A percentile compares a stretch with the other conserved stretches of the same genome.
These are phyloP conservation scores for Eurystomus glaucurus DNA, from an alignment of 2,797 vertebrate species.

Conservation along the genomic window DNA sequence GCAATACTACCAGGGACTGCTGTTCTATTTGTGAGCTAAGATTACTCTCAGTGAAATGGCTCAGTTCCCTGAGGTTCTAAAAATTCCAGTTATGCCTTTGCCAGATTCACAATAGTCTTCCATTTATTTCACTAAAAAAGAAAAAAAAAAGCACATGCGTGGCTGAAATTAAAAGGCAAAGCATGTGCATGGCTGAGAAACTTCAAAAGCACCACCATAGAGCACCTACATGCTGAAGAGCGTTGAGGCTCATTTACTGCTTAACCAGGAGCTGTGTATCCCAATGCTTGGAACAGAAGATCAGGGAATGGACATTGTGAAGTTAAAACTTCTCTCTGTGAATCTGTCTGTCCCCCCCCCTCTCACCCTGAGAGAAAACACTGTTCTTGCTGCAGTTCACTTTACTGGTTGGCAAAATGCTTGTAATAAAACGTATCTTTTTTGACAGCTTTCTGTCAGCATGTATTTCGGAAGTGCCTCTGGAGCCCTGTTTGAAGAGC, in stretches of 20 bases:
- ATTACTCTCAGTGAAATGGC: constrained; percentile 42
- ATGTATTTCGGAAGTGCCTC: background rate
- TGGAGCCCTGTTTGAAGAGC: background rate
- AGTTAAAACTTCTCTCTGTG: background rate
- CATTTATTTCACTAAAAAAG: constrained; percentile 4
- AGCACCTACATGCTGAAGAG: background rate
- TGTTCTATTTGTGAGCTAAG: constrained; percentile 56
- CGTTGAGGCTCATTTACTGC: background rate
- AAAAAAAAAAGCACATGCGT: background rate
- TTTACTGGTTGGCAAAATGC: background rate
- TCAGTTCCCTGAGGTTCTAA: constrained; percentile 42
- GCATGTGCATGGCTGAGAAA: background rate
- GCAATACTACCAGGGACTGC: constrained; percentile 26
- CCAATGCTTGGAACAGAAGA: background rate
- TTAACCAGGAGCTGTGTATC: background rate
- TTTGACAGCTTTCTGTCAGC: background rate
- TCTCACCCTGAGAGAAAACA: background rate
- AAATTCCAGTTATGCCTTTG: constrained; percentile 4
- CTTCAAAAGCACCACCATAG: background rate
- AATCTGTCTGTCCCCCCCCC: background rate
- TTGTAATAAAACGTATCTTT: background rate
- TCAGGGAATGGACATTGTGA: accelerated
- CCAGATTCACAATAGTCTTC: background rate
- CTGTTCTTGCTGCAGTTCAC: background rate
- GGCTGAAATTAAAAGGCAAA: background rate